Conservation (phyloP, 2,113 vertebrate species). For the human (Homo sapiens) region GRCh38 chr13:107475001-107475500, state of each 20-base stretch:
- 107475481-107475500: too few relatives aligned
- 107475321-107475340: too few relatives aligned
- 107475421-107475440: too few relatives aligned
- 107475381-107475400: too few relatives aligned
- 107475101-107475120: not conserved
- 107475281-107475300: too few relatives aligned
- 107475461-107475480: too few relatives aligned
- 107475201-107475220: not conserved
- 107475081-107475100: too few relatives aligned
- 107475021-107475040: not conserved
- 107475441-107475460: too few relatives aligned
- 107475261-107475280: not conserved
- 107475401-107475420: too few relatives aligned
- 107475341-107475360: too few relatives aligned
- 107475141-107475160: rapidly evolving
- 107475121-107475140: not conserved
- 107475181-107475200: not conserved
- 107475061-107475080: not conserved
- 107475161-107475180: not conserved
- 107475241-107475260: not conserved
- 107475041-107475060: not conserved
- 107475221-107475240: rapidly evolving
- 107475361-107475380: too few relatives aligned
- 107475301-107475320: too few relatives aligned
- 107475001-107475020: not conserved